Evolutionary conservation across 2,888 invertebrate genomes (phyloP).

Genomic region (Lasioglossum oenotherae): DNA sequence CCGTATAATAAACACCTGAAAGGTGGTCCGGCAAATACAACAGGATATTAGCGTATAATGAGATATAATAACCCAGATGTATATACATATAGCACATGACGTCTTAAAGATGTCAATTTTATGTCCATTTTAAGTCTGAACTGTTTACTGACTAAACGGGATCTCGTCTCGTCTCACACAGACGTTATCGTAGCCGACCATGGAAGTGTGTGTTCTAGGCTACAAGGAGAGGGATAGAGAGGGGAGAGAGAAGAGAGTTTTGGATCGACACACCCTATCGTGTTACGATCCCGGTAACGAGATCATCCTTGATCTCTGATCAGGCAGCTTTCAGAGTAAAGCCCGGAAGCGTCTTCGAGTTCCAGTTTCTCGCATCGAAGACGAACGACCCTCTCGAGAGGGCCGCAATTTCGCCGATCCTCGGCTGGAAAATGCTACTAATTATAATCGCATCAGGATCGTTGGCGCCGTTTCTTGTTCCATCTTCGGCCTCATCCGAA

Average conservation of each 20-base stretch:
- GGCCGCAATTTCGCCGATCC: conserved; percentile 52
- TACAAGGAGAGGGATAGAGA: conserved; percentile 19
- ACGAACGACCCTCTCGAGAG: conserved; percentile 62
- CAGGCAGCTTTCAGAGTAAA: conserved; percentile 57
- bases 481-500: conserved; percentile 41
- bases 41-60: too few relatives aligned
- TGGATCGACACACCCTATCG: conserved; percentile 68
- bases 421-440: conserved; percentile 66
- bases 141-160: too few relatives aligned
- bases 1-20: too few relatives aligned
- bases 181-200: not conserved
- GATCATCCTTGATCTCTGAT: conserved; percentile 67
- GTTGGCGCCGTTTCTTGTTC: conserved; percentile 52
- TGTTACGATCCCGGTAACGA: conserved; percentile 72
- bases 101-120: too few relatives aligned
- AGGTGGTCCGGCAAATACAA: too few relatives aligned
- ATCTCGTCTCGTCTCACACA: not conserved
- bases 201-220: not conserved
- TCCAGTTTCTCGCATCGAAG: conserved; percentile 53
- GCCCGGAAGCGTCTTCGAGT: conserved; percentile 52
- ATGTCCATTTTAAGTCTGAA: too few relatives aligned
- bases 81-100: too few relatives aligned
- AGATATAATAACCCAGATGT: too few relatives aligned
- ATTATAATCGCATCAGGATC: conserved; percentile 73
- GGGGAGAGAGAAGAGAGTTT: conserved; percentile 56